Conservation (phyloP, 2,113 vertebrate species). For the Indri indri region DNA sequence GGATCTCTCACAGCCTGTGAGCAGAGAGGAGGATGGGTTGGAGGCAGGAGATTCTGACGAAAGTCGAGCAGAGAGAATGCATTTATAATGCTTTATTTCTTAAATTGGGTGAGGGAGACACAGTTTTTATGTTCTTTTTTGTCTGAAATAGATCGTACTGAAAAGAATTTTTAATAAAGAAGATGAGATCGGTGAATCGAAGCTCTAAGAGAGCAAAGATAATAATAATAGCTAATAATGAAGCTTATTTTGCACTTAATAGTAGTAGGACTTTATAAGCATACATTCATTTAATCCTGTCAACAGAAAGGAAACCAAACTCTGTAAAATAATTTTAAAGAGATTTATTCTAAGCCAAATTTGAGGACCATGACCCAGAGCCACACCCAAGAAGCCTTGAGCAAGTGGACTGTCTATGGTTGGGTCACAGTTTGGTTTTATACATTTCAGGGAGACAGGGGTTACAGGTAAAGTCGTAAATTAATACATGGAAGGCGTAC, state of each 20-base stretch:
- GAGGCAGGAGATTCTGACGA: not conserved
- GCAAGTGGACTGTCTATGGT: too few relatives aligned
- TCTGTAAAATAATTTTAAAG: too few relatives aligned
- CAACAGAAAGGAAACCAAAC: too few relatives aligned
- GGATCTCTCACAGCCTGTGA: not conserved
- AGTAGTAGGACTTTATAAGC: not conserved
- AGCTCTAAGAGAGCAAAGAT: not conserved
- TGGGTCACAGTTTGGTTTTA: too few relatives aligned
- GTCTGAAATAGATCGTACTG: not conserved
- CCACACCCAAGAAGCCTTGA: too few relatives aligned
- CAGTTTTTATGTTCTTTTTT: not conserved
- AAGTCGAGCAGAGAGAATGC: not conserved
- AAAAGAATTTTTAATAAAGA: not conserved
- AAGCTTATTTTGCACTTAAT: not conserved
- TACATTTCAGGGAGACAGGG: too few relatives aligned
- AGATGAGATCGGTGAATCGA: not conserved
- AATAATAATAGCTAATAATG: not conserved
- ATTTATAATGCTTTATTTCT: not conserved
- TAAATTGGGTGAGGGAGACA: not conserved
- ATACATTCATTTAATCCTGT: not conserved
- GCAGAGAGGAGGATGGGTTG: not conserved
- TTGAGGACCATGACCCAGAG: too few relatives aligned
- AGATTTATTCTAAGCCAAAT: too few relatives aligned
- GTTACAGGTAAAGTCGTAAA: too few relatives aligned
- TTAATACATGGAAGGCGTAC: too few relatives aligned